Evolutionary conservation across 2,797 vertebrate genomes (phyloP), one percentile per base, ranked within the genome.

Genomic region (Dromococcyx pavoninus): DNA sequence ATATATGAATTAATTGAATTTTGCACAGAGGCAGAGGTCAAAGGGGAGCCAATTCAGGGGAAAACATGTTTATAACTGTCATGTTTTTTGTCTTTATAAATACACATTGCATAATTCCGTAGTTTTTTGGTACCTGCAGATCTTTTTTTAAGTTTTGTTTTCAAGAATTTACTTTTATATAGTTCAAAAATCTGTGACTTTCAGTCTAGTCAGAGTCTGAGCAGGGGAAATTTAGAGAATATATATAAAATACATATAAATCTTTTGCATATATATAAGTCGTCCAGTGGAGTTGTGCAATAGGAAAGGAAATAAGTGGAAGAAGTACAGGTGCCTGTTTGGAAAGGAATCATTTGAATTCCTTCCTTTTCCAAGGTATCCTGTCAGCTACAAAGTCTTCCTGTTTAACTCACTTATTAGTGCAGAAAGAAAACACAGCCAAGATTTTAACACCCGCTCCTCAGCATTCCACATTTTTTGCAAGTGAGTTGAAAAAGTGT

Each of bases 1-100:
- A 73, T 32, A 62, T 77, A 54, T 17, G 19, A 88, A 89, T 85
- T 95, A 92, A 96, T 76, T 90, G 12, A 87, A 78, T 88, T 96
- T 92, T 91, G 48, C 74, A 64, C 79, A 93, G 80, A 75, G 87
- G 91, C 22, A 28, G 50, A 16, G 71, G 74, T 65, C 44, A 53
- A 91, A 91, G 84, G 37, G 67, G 66, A 94, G 13, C 48, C 66
- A 69, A 60, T 65, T 80, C 70, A 86, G 76, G 43, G 75, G 12
- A 94, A 58, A 91, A 57, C 30, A 8, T 39, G 53, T 83, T 95
- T 83, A 16, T 78, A 75, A 64, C 69, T 91, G 72, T 79, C 85
- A 46, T 30, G 41, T 60, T 51, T 51, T 92, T 95, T 76, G 11
- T 75, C 78, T 88, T 91, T 67, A 73, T 88, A 88, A 93, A 77